A percentile compares a stretch with the other conserved stretches of the same genome.
phyloP scores from a whole-genome alignment of 2,797 vertebrate genomes.

The Thaleichthys pacificus region DNA sequence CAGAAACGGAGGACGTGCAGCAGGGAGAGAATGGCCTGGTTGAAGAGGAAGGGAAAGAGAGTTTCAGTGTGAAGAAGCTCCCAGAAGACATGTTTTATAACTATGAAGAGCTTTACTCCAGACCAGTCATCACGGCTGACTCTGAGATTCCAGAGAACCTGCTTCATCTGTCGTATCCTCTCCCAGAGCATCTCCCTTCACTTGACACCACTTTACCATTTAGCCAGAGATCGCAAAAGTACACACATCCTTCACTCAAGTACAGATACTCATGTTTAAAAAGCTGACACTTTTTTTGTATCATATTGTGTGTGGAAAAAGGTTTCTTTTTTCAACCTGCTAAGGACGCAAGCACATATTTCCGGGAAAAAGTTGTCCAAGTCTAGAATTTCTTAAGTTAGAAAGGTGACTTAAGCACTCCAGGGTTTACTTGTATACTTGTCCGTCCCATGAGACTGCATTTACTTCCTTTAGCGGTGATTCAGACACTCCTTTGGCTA shows the following conservation, averaged over 20 bases:
- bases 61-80: conserved; percentile 49
- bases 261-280: too few relatives aligned
- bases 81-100: conserved; percentile 75
- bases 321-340: neutral
- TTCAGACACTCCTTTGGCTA: conserved; percentile 92
- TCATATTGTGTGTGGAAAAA: too few relatives aligned
- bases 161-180: conserved; percentile 88
- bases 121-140: conserved; percentile 72
- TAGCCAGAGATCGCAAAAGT: neutral
- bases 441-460: neutral
- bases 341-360: too few relatives aligned
- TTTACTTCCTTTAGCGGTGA: neutral
- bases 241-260: neutral
- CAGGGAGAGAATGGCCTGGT: neutral
- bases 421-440: neutral
- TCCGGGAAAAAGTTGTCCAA: too few relatives aligned
- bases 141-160: conserved; percentile 80
- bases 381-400: too few relatives aligned
- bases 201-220: neutral
- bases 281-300: too few relatives aligned
- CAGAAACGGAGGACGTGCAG: conserved; percentile 9
- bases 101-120: conserved; percentile 75
- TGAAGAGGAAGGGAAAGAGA: conserved; percentile 20
- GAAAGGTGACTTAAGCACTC: too few relatives aligned
- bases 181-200: neutral